Base-by-base conservation (phyloP, 2,113 vertebrate genomes). In the Scopus umbretta region DNA sequence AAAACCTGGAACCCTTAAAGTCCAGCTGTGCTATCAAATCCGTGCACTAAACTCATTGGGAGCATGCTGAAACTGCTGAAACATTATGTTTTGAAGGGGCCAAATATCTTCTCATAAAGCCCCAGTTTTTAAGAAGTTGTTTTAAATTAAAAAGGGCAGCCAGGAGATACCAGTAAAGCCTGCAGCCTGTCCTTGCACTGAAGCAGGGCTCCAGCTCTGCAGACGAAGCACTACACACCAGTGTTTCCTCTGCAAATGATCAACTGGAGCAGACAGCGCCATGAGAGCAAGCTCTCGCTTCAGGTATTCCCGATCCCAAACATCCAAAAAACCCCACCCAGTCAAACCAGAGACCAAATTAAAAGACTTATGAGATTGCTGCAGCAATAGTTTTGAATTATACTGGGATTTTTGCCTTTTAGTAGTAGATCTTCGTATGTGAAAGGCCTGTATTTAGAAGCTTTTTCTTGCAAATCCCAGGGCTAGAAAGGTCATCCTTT, bases 21-120 rank as follows among this genome's bases (percentile, higher is more conserved):
- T 67, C 87, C 87, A 90, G 67, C 74, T 85, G 78, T 86, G 85
- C 66, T 86, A 93, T 86, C 85, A 94, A 56, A 83, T 73, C 79
- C 1, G 0, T 8, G 19, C 58, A 32, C 26, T 72, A 36, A 85
- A 32, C 32, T 43, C 50, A 11, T 0, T 25, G 45, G 30, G 66
- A 87, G 29, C 75, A 7, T 3, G 15, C 27, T 61, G 88, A 68
- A 92, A 80, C 47, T 55, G 66, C 59, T 94, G 86, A 67, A 62
- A 53, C 16, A 25, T 16, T 27, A 34, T 11, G 5, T 61, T 89
- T 43, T 49, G 49, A 91, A 50, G 38, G 38, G 29, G 7, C 17
- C 78, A 94, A 58, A 68, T 34, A 22, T 11, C 34, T 73, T 62
- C 17, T 45, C 4, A 21, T 25, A 62, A 78, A 90, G 42, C 5